Percentiles rank a stretch among this genome's conserved stretches.
These are phyloP conservation scores for Epistrophella euchroma DNA, from an alignment of 2,888 invertebrate genomes.

Conservation along the genomic window DNA sequence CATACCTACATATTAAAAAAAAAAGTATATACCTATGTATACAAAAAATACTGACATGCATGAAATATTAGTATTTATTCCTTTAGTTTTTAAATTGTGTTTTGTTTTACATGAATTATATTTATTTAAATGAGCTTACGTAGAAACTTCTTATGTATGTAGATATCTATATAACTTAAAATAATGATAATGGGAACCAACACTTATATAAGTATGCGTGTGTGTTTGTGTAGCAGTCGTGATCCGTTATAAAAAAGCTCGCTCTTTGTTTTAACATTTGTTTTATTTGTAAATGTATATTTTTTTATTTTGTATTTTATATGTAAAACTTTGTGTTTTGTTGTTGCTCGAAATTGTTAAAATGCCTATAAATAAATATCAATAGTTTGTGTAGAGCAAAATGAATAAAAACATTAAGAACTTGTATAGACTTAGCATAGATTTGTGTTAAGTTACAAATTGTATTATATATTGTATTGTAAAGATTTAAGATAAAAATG, in stretches of 20 bases:
- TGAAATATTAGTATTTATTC: slow-evolving; percentile 8
- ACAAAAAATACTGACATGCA: slow-evolving; percentile 7
- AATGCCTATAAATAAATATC: background rate
- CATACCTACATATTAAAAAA: background rate
- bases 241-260: slow-evolving; percentile 10
- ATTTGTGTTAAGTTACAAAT: background rate
- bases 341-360: background rate
- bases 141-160: background rate
- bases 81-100: background rate
- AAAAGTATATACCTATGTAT: background rate
- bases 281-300: slow-evolving; percentile 30
- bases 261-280: slow-evolving; percentile 9
- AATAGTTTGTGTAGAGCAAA: background rate
- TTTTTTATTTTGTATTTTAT: slow-evolving; percentile 17
- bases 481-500: slow-evolving; percentile 12
- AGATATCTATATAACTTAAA: background rate
- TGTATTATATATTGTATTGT: slow-evolving; percentile 31
- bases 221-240: slow-evolving; percentile 13
- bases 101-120: background rate
- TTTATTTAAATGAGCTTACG: slow-evolving; percentile 14
- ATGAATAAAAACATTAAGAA: background rate
- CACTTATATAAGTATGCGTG: slow-evolving; percentile 8
- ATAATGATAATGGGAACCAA: slow-evolving; percentile 22
- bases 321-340: background rate
- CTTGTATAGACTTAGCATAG: background rate